Evolutionary conservation across 2,888 invertebrate genomes (phyloP).

Genomic region (Leptinotarsa juncta): DNA sequence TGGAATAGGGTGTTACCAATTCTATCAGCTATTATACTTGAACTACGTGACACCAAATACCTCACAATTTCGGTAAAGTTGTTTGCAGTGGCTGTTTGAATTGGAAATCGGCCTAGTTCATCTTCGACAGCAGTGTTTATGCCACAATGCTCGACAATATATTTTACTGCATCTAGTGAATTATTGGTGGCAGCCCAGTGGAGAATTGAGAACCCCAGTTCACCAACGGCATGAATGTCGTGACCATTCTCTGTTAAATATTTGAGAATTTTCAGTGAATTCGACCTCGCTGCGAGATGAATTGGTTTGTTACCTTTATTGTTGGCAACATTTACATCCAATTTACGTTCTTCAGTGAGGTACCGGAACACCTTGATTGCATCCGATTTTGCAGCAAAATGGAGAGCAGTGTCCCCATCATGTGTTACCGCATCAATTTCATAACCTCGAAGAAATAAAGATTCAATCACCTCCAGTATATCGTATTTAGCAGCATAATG

Average conservation of each 20-base stretch:
- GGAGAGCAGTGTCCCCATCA: neutral
- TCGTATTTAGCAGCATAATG: conserved; percentile 4
- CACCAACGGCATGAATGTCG: neutral
- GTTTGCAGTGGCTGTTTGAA: neutral
- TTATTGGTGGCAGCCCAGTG: conserved; percentile 13
- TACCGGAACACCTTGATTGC: conserved; percentile 18
- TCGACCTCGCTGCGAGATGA: conserved; percentile 20
- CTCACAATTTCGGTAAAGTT: neutral
- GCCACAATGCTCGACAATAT: neutral
- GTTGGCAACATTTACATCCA: conserved; percentile 5
- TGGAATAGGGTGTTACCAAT: neutral
- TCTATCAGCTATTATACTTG: neutral
- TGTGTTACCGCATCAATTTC: neutral
- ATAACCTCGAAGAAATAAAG: neutral
- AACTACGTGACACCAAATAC: neutral
- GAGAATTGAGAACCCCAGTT: neutral
- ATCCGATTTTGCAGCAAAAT: conserved; percentile 14
- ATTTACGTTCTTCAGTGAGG: neutral
- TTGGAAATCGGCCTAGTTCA: neutral
- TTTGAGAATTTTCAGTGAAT: neutral
- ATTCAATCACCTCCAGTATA: neutral
- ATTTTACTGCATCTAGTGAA: conserved; percentile 13
- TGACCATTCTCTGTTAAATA: neutral
- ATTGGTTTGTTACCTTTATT: neutral
- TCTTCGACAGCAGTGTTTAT: conserved; percentile 2